Percentiles rank a stretch among this genome's conserved stretches.
Evolutionary conservation across 2,797 vertebrate genomes (phyloP).

Genomic region (Todus mexicanus): DNA sequence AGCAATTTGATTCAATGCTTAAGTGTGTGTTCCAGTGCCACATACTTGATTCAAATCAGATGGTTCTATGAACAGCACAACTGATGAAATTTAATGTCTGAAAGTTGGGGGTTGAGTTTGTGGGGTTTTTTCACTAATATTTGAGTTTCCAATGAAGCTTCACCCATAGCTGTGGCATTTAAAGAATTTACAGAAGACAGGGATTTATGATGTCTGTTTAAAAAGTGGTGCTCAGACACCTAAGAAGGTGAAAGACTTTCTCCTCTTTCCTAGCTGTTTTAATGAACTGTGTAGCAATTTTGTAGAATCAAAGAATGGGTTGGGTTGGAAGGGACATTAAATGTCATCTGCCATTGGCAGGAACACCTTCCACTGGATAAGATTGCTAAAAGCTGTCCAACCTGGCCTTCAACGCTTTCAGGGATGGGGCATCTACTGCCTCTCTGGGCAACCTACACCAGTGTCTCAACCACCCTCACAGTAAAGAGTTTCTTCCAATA

Average conservation of each 20-base stretch:
- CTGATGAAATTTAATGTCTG: not conserved
- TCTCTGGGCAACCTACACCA: not conserved
- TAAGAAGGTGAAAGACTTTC: not conserved
- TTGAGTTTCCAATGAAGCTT: not conserved
- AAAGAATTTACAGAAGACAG: not conserved
- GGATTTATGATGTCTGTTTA: not conserved
- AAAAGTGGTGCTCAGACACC: not conserved
- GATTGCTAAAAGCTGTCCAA: not conserved
- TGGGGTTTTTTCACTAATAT: not conserved
- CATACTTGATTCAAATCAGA: not conserved
- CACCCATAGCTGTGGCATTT: not conserved
- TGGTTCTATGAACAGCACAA: not conserved
- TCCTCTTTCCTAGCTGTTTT: not conserved
- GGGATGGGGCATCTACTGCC: not conserved
- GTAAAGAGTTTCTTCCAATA: not conserved
- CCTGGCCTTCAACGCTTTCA: not conserved
- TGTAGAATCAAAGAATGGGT: not conserved
- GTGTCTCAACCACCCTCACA: not conserved
- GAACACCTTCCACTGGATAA: not conserved
- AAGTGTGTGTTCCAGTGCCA: not conserved
- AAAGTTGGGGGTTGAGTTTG: no score
- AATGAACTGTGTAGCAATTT: not conserved
- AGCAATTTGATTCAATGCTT: not conserved
- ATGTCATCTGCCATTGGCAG: not conserved
- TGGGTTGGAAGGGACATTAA: not conserved